Evolutionary conservation across 2,888 invertebrate species (phyloP).

Genomic region (Trisateles emortualis): DNA sequence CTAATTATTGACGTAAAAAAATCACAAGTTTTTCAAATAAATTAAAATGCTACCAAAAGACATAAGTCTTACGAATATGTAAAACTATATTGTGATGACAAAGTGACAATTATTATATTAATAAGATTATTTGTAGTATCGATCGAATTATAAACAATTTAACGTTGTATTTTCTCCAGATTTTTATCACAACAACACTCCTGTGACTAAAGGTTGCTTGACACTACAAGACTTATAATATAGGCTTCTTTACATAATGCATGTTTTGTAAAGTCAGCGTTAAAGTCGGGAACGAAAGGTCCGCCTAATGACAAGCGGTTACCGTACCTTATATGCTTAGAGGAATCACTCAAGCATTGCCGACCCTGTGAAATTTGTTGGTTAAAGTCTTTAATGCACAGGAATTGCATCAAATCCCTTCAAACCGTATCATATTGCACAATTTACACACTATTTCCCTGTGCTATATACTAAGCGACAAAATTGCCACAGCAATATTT

Average conservation of each 20-base stretch:
- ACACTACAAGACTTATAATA: conserved; percentile 3
- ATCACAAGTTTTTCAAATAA: conserved; percentile 46
- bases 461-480: too few relatives aligned
- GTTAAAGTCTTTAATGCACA: too few relatives aligned
- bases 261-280: background rate
- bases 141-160: conserved; percentile 37
- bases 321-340: too few relatives aligned
- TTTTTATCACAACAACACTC: background rate
- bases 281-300: too few relatives aligned
- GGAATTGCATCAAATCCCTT: too few relatives aligned
- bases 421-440: too few relatives aligned
- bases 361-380: too few relatives aligned
- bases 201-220: conserved; percentile 6
- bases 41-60: conserved; percentile 50
- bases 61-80: conserved; percentile 30
- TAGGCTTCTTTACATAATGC: background rate
- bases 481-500: too few relatives aligned
- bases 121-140: conserved; percentile 31
- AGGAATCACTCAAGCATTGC: too few relatives aligned
- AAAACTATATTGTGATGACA: conserved; percentile 46
- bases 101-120: conserved; percentile 28
- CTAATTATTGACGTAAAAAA: conserved; percentile 28
- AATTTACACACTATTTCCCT: too few relatives aligned
- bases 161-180: conserved; percentile 15
- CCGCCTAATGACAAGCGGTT: too few relatives aligned